A percentile compares a stretch with the other conserved stretches of the same genome.
Evolutionary conservation across 1,140 invertebrate species (phyloP).

Genomic region (Aporrectodea caliginosa): DNA sequence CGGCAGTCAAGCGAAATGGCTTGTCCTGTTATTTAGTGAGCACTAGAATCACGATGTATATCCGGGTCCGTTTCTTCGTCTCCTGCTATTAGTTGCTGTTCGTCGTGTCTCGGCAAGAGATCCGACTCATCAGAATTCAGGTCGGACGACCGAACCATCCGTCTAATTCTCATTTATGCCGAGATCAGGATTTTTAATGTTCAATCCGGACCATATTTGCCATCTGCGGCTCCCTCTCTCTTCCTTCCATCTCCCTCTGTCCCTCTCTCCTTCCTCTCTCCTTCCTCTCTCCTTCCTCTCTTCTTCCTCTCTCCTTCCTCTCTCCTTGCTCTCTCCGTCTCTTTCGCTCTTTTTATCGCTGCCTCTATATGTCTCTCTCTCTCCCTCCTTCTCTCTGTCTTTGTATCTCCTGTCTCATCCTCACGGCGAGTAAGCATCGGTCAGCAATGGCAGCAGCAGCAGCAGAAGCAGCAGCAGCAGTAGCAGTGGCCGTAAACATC

Average conservation of each 20-base stretch:
- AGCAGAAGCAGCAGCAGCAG: background rate
- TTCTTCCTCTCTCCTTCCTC: background rate
- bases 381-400: no score
- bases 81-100: background rate
- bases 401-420: no score
- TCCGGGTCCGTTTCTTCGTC: background rate
- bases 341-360: no score
- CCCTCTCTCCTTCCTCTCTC: background rate
- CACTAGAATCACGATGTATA: background rate
- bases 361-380: no score
- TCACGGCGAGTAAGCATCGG: no score
- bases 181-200: background rate
- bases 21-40: background rate
- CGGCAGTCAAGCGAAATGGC: background rate
- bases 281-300: background rate
- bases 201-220: slow-evolving; percentile 2
- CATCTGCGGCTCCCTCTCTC: background rate
- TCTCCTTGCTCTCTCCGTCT: background rate
- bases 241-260: background rate
- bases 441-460: no score
- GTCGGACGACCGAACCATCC: background rate
- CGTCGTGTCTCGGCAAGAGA: background rate
- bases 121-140: background rate
- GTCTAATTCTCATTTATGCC: slow-evolving; percentile 2
- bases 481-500: background rate